phyloP scores from a whole-genome alignment of 2,113 vertebrate genomes.

The Hippocampus comes region DNA sequence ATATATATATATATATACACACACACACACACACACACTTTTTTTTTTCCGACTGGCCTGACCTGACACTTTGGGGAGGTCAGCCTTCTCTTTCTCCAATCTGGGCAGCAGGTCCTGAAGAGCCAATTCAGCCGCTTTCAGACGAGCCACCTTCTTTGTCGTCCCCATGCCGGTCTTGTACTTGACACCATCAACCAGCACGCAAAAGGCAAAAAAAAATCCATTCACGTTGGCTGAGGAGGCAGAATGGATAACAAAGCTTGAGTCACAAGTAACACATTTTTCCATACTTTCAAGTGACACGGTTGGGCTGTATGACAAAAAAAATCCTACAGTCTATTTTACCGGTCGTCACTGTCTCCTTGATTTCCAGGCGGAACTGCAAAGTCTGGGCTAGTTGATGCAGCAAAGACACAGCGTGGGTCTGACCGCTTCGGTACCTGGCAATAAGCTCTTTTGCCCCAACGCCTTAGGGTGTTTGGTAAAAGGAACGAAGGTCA shows the following conservation, averaged over 20 bases:
- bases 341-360: conserved; percentile 82
- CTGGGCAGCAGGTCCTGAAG: conserved; percentile 78
- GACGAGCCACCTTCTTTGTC: conserved; percentile 85
- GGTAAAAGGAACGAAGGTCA: background rate
- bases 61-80: conserved; percentile 67
- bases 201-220: conserved; percentile 89
- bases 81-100: conserved; percentile 45
- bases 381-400: conserved; percentile 73
- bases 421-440: conserved; percentile 72
- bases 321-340: background rate
- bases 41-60: background rate
- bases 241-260: background rate
- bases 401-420: conserved; percentile 82
- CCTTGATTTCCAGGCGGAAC: conserved; percentile 82
- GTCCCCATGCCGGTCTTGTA: conserved; percentile 86
- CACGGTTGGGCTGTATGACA: background rate
- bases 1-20: too few relatives aligned
- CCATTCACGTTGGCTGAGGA: conserved; percentile 72
- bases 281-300: background rate
- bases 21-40: too few relatives aligned
- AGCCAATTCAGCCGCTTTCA: conserved; percentile 82
- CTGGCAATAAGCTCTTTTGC: conserved; percentile 68
- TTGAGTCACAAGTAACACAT: background rate
- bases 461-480: background rate
- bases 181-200: conserved; percentile 81